Evolutionary conservation across 2,888 invertebrate species (phyloP), one percentile per base, ranked within the genome.

Genomic region (Scaptomyza polygonia): DNA sequence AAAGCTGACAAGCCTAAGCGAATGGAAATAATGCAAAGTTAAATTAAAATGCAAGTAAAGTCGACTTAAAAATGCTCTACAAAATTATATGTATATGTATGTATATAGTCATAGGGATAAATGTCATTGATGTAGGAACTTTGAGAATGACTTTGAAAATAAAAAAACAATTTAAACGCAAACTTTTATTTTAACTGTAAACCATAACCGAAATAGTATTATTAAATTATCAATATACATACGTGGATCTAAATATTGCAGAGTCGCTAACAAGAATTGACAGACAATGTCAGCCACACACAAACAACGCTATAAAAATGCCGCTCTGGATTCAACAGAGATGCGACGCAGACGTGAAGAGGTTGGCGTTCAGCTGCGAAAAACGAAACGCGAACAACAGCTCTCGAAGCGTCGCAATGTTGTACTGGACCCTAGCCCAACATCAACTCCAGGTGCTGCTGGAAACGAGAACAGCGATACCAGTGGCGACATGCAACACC

Each of bases 361-460:
- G 89, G 98, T 98, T 92, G 98, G 98, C 27, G 96, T 99, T 29
- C 98, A 99, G 89, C 93, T 99, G 49, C 93, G 99, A 54, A 99
- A 99, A 93, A 97, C 97, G 88, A 98, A 98, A 92, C 93, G 98
- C 69, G 99, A 99, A 91, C 97, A 98, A 90, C 98, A 98, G 91
- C 92, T 98, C 36, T 97, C 96, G 73, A 98, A 98, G 92, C 93
- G 97, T 63, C 94, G 98, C 80, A 98, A 98, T 94, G 97, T 98
- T 56, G 89, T 90, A 56, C 76, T 90, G 36, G 91, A 91, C 56
- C 77, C 88, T 32, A 66, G 93, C 90, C 80, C 90, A 91, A 65
- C 85, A 5, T 62, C 92, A 90, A 78, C 89, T 91, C 25, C 52
- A 4, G 47, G 58, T 18, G 64, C 51, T 32, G 64, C 51, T 40